These are phyloP conservation scores for Drosophila setosimentum DNA, from an alignment of 2,888 invertebrate species.

Conservation along the genomic window DNA sequence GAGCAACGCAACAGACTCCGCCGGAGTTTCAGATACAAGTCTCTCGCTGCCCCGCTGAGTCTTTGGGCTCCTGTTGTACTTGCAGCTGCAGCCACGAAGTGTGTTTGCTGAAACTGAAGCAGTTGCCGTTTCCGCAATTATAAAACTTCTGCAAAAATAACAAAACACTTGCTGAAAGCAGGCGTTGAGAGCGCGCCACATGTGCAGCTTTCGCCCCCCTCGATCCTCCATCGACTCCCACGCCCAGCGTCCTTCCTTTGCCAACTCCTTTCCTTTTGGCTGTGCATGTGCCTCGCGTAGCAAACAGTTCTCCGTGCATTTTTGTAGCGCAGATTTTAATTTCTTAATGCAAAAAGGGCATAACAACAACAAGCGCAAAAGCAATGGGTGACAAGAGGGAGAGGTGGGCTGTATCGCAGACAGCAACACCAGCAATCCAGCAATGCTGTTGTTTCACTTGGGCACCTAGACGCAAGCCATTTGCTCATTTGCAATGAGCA, in stretches of 20 bases:
- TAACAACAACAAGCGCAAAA: constrained; percentile 27
- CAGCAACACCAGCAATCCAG: constrained; percentile 4
- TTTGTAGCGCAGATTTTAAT: constrained; percentile 75
- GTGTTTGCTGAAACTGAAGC: constrained; percentile 50
- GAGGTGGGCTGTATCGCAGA: neutral
- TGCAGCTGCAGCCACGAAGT: constrained; percentile 32
- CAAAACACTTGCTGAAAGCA: constrained; percentile 69
- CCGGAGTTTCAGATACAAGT: constrained; percentile 25
- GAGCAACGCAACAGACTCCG: constrained; percentile 55
- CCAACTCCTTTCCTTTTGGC: constrained; percentile 10
- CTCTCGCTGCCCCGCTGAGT: constrained; percentile 19
- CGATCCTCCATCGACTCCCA: neutral
- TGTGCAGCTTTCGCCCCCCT: constrained; percentile 50
- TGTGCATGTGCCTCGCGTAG: constrained; percentile 25
- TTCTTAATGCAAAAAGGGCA: constrained; percentile 79
- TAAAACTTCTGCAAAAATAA: constrained; percentile 79
- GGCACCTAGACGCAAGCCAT: constrained; percentile 18
- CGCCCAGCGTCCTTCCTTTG: neutral
- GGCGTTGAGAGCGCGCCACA: constrained; percentile 63
- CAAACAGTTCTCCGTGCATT: constrained; percentile 54
- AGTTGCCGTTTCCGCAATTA: constrained; percentile 78
- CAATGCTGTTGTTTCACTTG: constrained; percentile 9
- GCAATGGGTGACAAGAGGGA: neutral
- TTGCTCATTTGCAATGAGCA: constrained; percentile 56
- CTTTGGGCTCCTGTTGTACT: constrained; percentile 36